phyloP scores from a whole-genome alignment of 30 jellyfish, hydroid and myxozoan genomes.

The Hydractinia echinata region DNA sequence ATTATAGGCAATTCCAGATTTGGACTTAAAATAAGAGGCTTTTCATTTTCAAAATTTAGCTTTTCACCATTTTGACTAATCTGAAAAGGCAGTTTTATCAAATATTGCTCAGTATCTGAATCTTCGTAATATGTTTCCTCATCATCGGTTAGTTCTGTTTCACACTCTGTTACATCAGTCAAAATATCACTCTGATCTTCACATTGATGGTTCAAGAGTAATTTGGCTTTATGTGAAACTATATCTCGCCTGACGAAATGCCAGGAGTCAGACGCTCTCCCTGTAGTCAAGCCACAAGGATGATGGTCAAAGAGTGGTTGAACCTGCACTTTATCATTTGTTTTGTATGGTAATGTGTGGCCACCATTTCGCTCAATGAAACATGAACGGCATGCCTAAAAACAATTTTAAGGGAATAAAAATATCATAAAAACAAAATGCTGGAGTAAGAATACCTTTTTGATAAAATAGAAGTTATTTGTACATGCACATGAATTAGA shows the following conservation, averaged over 20 bases:
- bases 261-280: conserved; percentile 36
- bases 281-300: conserved; percentile 31
- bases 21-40: neutral
- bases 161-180: neutral
- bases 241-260: conserved; percentile 30
- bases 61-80: neutral
- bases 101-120: neutral
- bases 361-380: conserved; percentile 16
- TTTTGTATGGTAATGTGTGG: neutral
- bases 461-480: too few relatives aligned
- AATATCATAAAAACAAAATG: too few relatives aligned
- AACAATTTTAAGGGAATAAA: neutral
- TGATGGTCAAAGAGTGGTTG: conserved; percentile 22
- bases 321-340: neutral
- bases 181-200: neutral
- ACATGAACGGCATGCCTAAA: conserved; percentile 31
- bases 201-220: neutral
- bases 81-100: too few relatives aligned
- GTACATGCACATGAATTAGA: too few relatives aligned
- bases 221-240: neutral
- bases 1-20: neutral
- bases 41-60: neutral
- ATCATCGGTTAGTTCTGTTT: neutral
- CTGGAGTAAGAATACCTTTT: too few relatives aligned
- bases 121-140: neutral